A percentile compares a stretch with the other conserved stretches of the same genome.
Evolutionary conservation across 1,140 invertebrate species (phyloP).

Genomic region (Drosophila willistoni): DNA sequence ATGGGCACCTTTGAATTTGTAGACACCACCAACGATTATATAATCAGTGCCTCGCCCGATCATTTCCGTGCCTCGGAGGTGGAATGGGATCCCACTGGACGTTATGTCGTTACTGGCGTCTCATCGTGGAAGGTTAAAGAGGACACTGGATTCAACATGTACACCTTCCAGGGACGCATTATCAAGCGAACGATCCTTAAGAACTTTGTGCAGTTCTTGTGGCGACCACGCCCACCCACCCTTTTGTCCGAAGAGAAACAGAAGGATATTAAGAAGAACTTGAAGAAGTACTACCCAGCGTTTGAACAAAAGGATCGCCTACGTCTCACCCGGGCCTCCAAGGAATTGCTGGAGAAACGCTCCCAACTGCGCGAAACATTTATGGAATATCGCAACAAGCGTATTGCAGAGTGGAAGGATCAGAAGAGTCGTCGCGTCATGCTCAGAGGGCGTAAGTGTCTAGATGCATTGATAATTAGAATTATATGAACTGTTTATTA

Average conservation of each 20-base stretch:
- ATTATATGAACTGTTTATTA: neutral
- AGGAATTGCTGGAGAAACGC: conserved; percentile 98
- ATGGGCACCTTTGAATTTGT: conserved; percentile 97
- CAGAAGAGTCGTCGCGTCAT: conserved; percentile 91
- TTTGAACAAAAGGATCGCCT: conserved; percentile 98
- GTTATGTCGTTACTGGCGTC: conserved; percentile 97
- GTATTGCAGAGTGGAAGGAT: conserved; percentile 89
- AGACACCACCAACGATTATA: conserved; percentile 95
- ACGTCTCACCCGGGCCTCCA: conserved; percentile 95
- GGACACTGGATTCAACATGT: conserved; percentile 98
- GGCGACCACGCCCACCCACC: conserved; percentile 96
- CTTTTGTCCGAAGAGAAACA: conserved; percentile 91
- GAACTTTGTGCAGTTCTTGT: conserved; percentile 96
- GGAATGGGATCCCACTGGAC: conserved; percentile 99
- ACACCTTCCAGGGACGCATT: conserved; percentile 97
- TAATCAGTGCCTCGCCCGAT: conserved; percentile 95
- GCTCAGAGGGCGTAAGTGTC: conserved; percentile 92
- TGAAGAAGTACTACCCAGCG: conserved; percentile 98
- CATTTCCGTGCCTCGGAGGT: conserved; percentile 96
- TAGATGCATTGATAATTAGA: neutral
- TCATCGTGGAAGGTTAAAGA: conserved; percentile 98
- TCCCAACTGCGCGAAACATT: conserved; percentile 94
- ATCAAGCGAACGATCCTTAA: conserved; percentile 91
- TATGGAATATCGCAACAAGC: conserved; percentile 90
- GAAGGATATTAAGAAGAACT: conserved; percentile 98